Evolutionary conservation across 2,113 vertebrate species (phyloP).

Genomic region (Pygoscelis adeliae): DNA sequence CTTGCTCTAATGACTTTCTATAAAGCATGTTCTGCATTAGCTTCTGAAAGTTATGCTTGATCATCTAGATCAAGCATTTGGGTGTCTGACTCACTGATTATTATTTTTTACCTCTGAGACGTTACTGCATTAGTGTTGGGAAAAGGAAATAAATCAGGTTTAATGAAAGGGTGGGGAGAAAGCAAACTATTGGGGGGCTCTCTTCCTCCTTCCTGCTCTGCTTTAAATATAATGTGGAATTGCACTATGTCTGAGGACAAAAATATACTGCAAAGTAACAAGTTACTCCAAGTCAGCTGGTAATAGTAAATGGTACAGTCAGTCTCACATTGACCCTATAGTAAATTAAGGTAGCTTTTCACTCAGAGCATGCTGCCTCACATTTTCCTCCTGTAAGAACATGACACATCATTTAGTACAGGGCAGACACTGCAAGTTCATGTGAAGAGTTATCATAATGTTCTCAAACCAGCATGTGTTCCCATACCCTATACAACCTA

Average conservation of each 20-base stretch:
- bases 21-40: not conserved
- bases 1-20: not conserved
- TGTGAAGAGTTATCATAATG: fast-evolving
- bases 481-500: not conserved
- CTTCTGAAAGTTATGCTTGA: not conserved
- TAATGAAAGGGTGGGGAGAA: not conserved
- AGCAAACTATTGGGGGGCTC: not conserved
- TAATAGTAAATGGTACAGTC: not conserved
- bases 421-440: not conserved
- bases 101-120: not conserved
- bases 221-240: not conserved
- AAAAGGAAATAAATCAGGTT: not conserved
- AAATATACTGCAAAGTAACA: not conserved
- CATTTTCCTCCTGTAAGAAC: not conserved
- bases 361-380: not conserved
- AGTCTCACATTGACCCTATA: not conserved
- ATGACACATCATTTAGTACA: not conserved
- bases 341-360: not conserved
- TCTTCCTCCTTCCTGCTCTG: not conserved
- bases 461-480: not conserved
- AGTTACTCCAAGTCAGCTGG: not conserved
- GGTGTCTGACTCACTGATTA: not conserved
- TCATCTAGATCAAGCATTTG: not conserved
- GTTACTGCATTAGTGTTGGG: not conserved
- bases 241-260: not conserved